Base-by-base conservation (phyloP, 2,113 vertebrate species). In the Lophius piscatorius region DNA sequence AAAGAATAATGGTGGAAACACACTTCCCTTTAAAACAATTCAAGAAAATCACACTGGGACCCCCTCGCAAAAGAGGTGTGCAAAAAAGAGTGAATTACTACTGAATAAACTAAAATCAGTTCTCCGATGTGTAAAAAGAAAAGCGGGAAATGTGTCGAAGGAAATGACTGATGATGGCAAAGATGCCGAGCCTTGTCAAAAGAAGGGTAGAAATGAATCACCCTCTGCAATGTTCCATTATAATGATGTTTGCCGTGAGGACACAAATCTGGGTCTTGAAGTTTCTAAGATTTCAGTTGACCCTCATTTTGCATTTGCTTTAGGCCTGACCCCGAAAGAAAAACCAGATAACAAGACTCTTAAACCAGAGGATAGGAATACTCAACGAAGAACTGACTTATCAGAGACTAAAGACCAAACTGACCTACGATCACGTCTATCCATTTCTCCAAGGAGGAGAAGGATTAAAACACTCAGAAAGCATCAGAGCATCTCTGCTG, bases 21-120 rank as follows among this genome's bases (percentile, higher is more conserved):
- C 49, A 40, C 17, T 48, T 58, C 10, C 16, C 3, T 35, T 52
- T 26, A 61, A 52, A 41, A 8, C 49, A 17, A 13, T 42, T 23
- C 47, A 76, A 28, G 45, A 68, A 23, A 66, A 51, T 12, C n/a
- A 14, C 31, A 8, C 14, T 18, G 40, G 63, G 40, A 20, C 2
- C n/a, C 12, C 38, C 26, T 57, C 38, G 6, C n/a, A 33, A 49
- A 51, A 46, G 61, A 70, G 69, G 10, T 12, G 16, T 45, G 6
- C 18, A 12, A 64, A 73, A 48, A 76, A 60, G 10, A 44, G 52
- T 29, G 74, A 80, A 36, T 39, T 66, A 51, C 40, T 80, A 44
- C 62, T 88, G 20, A 81, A 55, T 34, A 84, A 83, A 71, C 59
- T 89, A n/a, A 92, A 87, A 44, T 82, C 84, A 0, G 76, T 87